phyloP scores from a whole-genome alignment of 2,113 vertebrate genomes.

The Excalfactoria chinensis region DNA sequence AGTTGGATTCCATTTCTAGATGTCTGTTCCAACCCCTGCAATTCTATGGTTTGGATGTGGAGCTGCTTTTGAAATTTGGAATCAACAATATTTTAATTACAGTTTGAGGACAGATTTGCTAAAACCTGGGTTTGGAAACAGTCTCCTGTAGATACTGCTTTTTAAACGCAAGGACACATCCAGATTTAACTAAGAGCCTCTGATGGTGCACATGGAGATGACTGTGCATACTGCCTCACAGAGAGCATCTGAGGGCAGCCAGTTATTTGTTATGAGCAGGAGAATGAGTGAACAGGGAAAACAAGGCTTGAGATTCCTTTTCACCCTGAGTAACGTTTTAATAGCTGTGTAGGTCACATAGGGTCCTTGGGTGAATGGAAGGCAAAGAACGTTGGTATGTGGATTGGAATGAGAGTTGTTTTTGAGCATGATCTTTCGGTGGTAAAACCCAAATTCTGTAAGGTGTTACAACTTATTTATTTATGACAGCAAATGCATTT shows the following conservation, averaged over 20 bases:
- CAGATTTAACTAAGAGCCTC: neutral
- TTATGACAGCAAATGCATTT: slow-evolving; percentile 60
- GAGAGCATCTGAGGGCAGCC: neutral
- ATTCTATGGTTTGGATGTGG: neutral
- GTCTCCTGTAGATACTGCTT: neutral
- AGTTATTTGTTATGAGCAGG: neutral
- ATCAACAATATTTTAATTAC: neutral
- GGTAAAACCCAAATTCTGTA: neutral
- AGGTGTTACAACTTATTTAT: slow-evolving; percentile 26
- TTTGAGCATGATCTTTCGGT: neutral
- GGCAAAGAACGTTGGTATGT: neutral
- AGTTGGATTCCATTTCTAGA: too few species aligned
- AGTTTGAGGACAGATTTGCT: neutral
- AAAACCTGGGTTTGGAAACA: neutral
- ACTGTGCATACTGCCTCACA: neutral
- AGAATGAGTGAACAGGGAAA: neutral
- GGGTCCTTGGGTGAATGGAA: neutral
- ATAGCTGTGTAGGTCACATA: neutral
- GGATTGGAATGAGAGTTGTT: neutral
- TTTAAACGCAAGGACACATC: neutral
- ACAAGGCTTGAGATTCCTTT: neutral
- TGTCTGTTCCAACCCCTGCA: too few species aligned
- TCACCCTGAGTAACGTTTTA: slow-evolving; percentile 28
- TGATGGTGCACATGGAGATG: fast-evolving
- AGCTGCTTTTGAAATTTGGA: neutral